Base-by-base conservation (phyloP, 2,888 invertebrate genomes). In the Platynereis dumerilii region DNA sequence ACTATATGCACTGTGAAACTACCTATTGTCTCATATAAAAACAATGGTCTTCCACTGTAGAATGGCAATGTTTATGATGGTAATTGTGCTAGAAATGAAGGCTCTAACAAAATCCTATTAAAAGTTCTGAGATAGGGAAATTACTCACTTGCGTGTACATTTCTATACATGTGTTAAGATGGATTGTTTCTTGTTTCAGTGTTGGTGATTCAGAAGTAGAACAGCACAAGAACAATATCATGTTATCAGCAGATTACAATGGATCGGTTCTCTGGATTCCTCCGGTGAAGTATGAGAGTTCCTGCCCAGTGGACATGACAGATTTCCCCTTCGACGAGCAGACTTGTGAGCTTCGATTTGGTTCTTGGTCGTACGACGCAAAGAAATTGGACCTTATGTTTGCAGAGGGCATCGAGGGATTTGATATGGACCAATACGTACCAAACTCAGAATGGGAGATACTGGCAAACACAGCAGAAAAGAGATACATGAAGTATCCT, bases 121-220 rank as follows among this genome's bases (percentile, higher is more conserved):
- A n/a, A n/a, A n/a, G n/a, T n/a, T n/a, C n/a, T n/a, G n/a, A n/a
- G n/a, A n/a, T n/a, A n/a, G n/a, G n/a, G n/a, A n/a, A n/a, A n/a
- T n/a, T n/a, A n/a, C n/a, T n/a, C n/a, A n/a, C n/a, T n/a, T n/a
- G n/a, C n/a, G n/a, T n/a, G n/a, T n/a, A n/a, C n/a, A n/a, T n/a
- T n/a, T n/a, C n/a, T n/a, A n/a, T n/a, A n/a, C n/a, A n/a, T n/a
- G n/a, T n/a, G n/a, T n/a, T n/a, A n/a, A n/a, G n/a, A n/a, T n/a
- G n/a, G n/a, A n/a, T n/a, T n/a, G n/a, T n/a, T n/a, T n/a, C n/a
- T n/a, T n/a, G 17, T 17, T 60, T 20, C 53, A 60, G 60, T 53
- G 48, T 60, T 53, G 60, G 45, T 20, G 20, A 44, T n/a, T 2
- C 45, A 29, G 60, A 60, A 27, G 45, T 60, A n/a, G 60, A 60